These are phyloP conservation scores for Drosophila lacertosa DNA, from an alignment of 1,140 invertebrate species.

Conservation along the genomic window DNA sequence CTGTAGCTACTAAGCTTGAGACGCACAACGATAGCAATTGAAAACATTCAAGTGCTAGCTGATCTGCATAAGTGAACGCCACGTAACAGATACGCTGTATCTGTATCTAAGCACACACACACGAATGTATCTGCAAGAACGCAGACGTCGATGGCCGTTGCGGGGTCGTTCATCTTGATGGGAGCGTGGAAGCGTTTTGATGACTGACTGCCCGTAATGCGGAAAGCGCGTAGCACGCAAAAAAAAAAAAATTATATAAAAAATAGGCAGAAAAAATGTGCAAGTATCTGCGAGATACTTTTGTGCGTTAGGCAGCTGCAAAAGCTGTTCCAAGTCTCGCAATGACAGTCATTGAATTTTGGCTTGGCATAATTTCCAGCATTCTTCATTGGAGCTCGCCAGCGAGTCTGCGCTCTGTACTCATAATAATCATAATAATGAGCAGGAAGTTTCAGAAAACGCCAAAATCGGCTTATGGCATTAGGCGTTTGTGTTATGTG, in stretches of 20 bases:
- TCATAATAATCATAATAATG: slow-evolving; percentile 61
- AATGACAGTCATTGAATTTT: slow-evolving; percentile 16
- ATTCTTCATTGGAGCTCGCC: slow-evolving; percentile 12
- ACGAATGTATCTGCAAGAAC: slow-evolving; percentile 21
- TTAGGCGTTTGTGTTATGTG: slow-evolving; percentile 56
- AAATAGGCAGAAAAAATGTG: not conserved
- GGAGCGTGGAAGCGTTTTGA: slow-evolving; percentile 30
- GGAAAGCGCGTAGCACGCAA: slow-evolving; percentile 46
- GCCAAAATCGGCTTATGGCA: slow-evolving; percentile 74
- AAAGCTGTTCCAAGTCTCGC: slow-evolving; percentile 6
- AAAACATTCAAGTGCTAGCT: slow-evolving; percentile 73
- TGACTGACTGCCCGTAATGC: slow-evolving; percentile 45
- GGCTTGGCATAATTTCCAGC: slow-evolving; percentile 18
- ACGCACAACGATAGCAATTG: slow-evolving; percentile 54
- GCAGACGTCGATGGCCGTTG: slow-evolving; percentile 39
- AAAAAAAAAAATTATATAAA: not conserved
- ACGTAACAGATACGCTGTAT: slow-evolving; percentile 53
- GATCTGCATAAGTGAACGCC: slow-evolving; percentile 50
- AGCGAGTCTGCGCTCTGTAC: slow-evolving; percentile 4
- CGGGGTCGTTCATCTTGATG: slow-evolving; percentile 68
- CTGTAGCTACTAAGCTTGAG: slow-evolving; percentile 27
- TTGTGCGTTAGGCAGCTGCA: slow-evolving; percentile 14
- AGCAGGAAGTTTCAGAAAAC: slow-evolving; percentile 66
- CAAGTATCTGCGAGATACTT: slow-evolving; percentile 26
- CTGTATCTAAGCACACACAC: slow-evolving; percentile 36